Base-by-base conservation (phyloP, 2,797 vertebrate species). In the Echiichthys vipera region DNA sequence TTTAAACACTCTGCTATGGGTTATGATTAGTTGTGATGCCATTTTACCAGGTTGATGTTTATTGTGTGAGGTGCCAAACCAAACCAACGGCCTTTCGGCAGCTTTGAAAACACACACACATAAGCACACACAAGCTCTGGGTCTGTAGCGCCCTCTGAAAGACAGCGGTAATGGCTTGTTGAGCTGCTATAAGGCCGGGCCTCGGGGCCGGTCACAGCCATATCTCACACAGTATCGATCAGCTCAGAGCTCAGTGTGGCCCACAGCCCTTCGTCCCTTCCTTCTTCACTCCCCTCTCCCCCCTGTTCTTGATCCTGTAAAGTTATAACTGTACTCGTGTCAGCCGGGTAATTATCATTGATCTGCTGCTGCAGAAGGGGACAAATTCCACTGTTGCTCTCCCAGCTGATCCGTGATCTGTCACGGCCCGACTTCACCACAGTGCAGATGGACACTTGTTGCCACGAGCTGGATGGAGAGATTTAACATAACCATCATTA, bases 291-390 rank as follows among this genome's bases (percentile, higher is more conserved):
- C 84, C 81, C 74, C 71, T 63, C 85, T 71, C 51, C 78, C n/a
- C 76, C 93, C 95, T 95, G 94, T 96, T 95, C 94, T 91, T 96
- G 95, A 96, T 95, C 96, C 95, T 96, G 95, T 97, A 97, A 96
- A 96, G 95, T 96, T 96, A 96, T 97, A 96, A 96, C 95, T 95
- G 96, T 95, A 96, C 95, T 96, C 95, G 74, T 97, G 96, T 97
- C 96, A 96, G 92, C 90, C 78, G 89, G 95, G 95, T 97, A 97
- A 96, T 97, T 96, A 96, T 96, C 96, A 97, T 97, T 96, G 96
- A 97, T 96, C 96, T 94, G 95, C 94, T 91, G 93, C 93, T 91
- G 93, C 92, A 85, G 57, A 93, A 84, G 86, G 94, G 96, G 96
- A 97, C 95, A 96, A 95, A 96, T 96, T 93, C 94, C 91, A 88